Evolutionary conservation across 2,888 invertebrate genomes (phyloP).

Genomic region (Tetrapedia diversipes): DNA sequence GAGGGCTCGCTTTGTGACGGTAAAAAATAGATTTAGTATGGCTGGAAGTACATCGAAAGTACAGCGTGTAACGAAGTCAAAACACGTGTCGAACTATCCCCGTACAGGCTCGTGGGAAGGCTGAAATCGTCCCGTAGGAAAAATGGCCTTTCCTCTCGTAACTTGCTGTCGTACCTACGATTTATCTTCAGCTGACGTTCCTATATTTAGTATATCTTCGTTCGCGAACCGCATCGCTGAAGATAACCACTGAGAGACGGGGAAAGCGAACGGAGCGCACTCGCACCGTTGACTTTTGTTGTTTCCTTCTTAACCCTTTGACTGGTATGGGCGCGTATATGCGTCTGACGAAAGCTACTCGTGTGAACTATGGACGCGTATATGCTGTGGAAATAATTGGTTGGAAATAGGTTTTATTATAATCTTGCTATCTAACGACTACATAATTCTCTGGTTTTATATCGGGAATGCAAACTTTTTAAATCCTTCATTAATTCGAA

Average conservation of each 20-base stretch:
- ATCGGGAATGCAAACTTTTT: too few relatives aligned
- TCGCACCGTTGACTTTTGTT: too few relatives aligned
- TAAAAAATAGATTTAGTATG: slow-evolving; percentile 54
- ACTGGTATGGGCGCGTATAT: too few relatives aligned
- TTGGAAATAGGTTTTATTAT: too few relatives aligned
- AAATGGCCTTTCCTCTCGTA: slow-evolving; percentile 31
- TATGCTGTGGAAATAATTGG: too few relatives aligned
- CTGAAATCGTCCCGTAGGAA: slow-evolving; percentile 24
- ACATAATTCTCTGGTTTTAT: too few relatives aligned
- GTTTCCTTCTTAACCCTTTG: too few relatives aligned
- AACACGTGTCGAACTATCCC: slow-evolving; percentile 50
- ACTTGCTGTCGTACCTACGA: slow-evolving; percentile 29
- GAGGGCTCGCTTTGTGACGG: not conserved
- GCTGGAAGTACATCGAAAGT: slow-evolving; percentile 12
- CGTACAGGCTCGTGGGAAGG: slow-evolving; percentile 45
- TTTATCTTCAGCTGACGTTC: slow-evolving; percentile 39
- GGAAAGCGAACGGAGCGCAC: too few relatives aligned
- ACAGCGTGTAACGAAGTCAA: not conserved
- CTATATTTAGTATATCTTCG: slow-evolving; percentile 71
- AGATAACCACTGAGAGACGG: slow-evolving; percentile 33
- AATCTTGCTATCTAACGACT: too few relatives aligned
- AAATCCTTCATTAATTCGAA: too few relatives aligned
- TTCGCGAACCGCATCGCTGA: slow-evolving; percentile 24
- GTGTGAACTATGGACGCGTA: too few relatives aligned
- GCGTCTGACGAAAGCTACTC: too few relatives aligned